Evolutionary conservation across 2,888 invertebrate species (phyloP).

Genomic region (Parapristionchus giblindavisi): DNA sequence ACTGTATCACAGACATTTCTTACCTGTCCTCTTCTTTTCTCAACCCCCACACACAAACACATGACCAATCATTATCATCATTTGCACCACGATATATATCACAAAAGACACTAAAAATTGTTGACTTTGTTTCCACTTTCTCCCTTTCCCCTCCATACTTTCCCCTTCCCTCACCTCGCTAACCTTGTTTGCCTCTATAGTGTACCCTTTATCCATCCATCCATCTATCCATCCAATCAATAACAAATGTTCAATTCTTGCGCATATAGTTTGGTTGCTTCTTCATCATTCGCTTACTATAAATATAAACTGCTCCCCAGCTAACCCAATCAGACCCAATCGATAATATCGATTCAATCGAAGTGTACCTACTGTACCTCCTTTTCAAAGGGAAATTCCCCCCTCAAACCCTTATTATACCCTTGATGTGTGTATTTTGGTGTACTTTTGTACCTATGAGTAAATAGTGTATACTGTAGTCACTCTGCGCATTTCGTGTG

Average conservation of each 20-base stretch:
- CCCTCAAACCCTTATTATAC: background rate
- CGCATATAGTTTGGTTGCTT: background rate
- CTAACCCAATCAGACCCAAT: no score
- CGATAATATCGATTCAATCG: background rate
- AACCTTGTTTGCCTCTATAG: background rate
- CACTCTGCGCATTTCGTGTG: no score
- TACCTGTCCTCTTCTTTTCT: background rate
- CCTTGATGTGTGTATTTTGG: no score
- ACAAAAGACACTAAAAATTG: slow-evolving; percentile 36
- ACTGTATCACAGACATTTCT: background rate
- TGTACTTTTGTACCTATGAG: no score
- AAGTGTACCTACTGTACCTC: background rate
- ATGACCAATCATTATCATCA: background rate
- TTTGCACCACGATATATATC: background rate
- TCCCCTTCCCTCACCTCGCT: no score
- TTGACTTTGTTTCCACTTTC: slow-evolving; percentile 30
- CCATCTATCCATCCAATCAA: background rate
- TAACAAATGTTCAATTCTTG: background rate
- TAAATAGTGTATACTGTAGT: no score
- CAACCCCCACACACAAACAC: background rate
- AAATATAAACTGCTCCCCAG: no score
- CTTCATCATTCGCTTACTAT: no score
- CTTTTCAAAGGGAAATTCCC: background rate
- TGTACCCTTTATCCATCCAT: background rate
- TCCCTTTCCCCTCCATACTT: no score